Base-by-base conservation (phyloP, 1,140 invertebrate genomes). In the Ctenoplectra terminalis region DNA sequence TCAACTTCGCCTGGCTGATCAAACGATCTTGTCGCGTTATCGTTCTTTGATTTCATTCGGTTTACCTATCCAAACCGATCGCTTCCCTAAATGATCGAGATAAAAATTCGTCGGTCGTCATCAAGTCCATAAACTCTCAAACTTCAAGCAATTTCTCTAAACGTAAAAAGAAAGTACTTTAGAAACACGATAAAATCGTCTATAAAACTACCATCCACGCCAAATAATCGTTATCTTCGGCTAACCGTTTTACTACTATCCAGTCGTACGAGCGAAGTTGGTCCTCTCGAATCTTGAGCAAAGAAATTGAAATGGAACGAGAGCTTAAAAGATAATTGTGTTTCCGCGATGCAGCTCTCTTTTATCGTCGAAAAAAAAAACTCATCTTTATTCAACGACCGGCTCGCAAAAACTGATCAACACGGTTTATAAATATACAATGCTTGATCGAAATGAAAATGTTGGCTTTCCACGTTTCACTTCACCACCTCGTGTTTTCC, bases 11-110 rank as follows among this genome's bases (percentile, higher is more conserved):
- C 29, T 29, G 13, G 63, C 23, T 60, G 20, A 48, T 77, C 69
- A 43, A 52, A 54, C 81, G 56, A 40, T 29, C 50, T 58, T 40
- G 34, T 79, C 67, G 54, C 64, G 34, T 73, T 56, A 79, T 26
- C 20, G 56, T 34, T 50, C 23, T 37, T 58, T 46, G 43, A 75
- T 85, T 84, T 50, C 75, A 56, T 52, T 56, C n/a, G n/a, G n/a
- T 52, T n/a, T 26, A 43, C 15, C 46, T 61, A 5, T 64, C 5
- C 5, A 15, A 17, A 56, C n/a, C 1, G 9, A 23, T 29, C 29
- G 13, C 5, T 26, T 54, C 1, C 0, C 20, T 8, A 1, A 9
- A n/a, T 6, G 23, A n/a, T 37, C 11, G n/a, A 64, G 43, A 34
- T 15, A 7, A 20, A 64, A 64, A 43, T 43, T 64, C 23, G 0